These are phyloP conservation scores for Diplodus sargus DNA, from an alignment of 2,797 vertebrate genomes.

Conservation along the genomic window DNA sequence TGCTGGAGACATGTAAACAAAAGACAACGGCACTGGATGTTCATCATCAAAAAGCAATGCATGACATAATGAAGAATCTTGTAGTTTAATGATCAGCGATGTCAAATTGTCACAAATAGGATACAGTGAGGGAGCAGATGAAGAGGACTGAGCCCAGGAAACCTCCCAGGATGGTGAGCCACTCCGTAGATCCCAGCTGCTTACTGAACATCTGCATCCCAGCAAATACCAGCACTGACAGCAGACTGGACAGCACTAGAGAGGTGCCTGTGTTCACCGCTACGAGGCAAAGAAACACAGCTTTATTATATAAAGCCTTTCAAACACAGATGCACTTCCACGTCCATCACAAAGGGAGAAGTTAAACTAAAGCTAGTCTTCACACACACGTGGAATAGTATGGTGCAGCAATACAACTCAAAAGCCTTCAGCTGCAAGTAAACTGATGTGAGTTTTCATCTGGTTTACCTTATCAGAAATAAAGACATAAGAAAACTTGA, in stretches of 20 bases:
- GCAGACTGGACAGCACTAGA: conserved; percentile 92
- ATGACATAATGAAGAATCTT: not conserved
- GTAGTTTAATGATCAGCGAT: not conserved
- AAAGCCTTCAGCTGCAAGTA: not conserved
- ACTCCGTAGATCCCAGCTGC: conserved; percentile 94
- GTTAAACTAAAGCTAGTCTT: not conserved
- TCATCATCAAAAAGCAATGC: not conserved
- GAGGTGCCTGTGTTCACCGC: conserved; percentile 94
- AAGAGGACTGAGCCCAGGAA: conserved; percentile 94
- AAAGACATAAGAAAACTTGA: not conserved
- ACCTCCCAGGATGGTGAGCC: conserved; percentile 96
- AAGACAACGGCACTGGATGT: not conserved
- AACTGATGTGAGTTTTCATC: not conserved
- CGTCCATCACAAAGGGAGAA: not conserved
- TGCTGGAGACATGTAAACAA: not conserved
- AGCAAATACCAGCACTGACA: conserved; percentile 94
- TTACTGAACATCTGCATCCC: conserved; percentile 99
- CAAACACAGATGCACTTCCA: not conserved
- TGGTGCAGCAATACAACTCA: not conserved
- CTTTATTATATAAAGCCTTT: not conserved
- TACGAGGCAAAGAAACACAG: conserved; percentile 48
- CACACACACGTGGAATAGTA: not conserved
- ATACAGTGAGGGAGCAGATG: conserved; percentile 96
- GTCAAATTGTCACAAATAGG: conserved; percentile 69
- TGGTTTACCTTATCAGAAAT: not conserved